These are phyloP conservation scores for Drosophila nigromelanica DNA, from an alignment of 1,140 invertebrate species.

Conservation along the genomic window DNA sequence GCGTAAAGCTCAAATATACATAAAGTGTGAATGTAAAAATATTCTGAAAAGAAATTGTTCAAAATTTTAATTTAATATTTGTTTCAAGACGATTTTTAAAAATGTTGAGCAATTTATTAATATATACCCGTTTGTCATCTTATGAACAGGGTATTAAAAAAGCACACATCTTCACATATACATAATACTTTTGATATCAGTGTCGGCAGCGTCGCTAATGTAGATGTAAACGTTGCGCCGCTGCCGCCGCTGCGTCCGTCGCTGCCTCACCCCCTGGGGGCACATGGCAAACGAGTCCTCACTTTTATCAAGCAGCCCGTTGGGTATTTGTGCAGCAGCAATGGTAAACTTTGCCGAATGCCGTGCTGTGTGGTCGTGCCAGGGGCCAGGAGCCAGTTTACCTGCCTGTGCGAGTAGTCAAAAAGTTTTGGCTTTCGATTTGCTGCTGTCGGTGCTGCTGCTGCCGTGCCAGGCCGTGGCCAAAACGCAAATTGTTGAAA, in stretches of 20 bases:
- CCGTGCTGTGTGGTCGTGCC: constrained; percentile 38
- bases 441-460: constrained; percentile 25
- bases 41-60: too few species aligned
- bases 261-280: constrained; percentile 17
- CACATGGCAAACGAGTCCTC: constrained; percentile 57
- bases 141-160: too few species aligned
- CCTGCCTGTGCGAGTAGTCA: constrained; percentile 64
- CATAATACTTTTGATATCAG: constrained; percentile 36
- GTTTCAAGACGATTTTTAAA: too few species aligned
- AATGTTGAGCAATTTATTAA: too few species aligned
- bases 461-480: constrained; percentile 74
- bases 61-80: too few species aligned
- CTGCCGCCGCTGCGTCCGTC: neutral
- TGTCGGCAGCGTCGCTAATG: constrained; percentile 61
- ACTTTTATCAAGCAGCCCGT: constrained; percentile 79
- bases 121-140: too few species aligned
- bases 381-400: constrained; percentile 24
- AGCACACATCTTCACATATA: neutral
- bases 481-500: constrained; percentile 83
- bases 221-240: constrained; percentile 72
- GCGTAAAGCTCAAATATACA: too few species aligned
- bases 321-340: constrained; percentile 78
- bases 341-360: constrained; percentile 71
- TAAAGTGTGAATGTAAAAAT: too few species aligned
- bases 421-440: constrained; percentile 82